These are phyloP conservation scores for Lasioglossum vierecki DNA, from an alignment of 2,888 invertebrate genomes.

Conservation along the genomic window DNA sequence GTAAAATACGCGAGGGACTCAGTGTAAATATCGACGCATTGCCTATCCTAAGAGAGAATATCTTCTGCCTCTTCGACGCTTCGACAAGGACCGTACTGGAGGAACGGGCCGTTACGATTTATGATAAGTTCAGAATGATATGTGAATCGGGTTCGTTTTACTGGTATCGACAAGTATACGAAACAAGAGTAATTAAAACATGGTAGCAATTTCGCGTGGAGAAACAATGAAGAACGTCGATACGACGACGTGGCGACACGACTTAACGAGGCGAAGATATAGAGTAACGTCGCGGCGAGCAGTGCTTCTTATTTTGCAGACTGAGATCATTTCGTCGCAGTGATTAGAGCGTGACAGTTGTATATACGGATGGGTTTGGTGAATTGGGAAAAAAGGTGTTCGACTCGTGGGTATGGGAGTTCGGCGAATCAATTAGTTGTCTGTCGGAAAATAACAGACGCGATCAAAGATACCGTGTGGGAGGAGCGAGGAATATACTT, in stretches of 20 bases:
- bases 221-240: not conserved
- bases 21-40: constrained; percentile 59
- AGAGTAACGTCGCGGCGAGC: constrained; percentile 28
- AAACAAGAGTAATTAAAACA: constrained; percentile 9
- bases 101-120: not conserved
- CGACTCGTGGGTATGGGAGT: constrained; percentile 45
- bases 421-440: constrained; percentile 75
- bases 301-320: constrained; percentile 52
- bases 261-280: constrained; percentile 33
- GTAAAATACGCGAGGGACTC: constrained; percentile 1
- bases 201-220: constrained; percentile 15
- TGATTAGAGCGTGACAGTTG: constrained; percentile 66
- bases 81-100: not conserved
- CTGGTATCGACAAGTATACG: constrained; percentile 50
- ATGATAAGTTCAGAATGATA: not conserved
- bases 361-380: constrained; percentile 68
- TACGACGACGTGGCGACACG: not conserved
- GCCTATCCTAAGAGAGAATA: constrained; percentile 22
- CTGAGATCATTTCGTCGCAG: constrained; percentile 48
- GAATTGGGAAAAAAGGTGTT: not conserved
- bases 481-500: constrained; percentile 62
- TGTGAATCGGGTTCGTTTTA: constrained; percentile 14
- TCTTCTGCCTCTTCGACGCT: constrained; percentile 35
- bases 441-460: constrained; percentile 55
- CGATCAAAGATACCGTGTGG: constrained; percentile 57